These are phyloP conservation scores for Discoglossus pictus DNA, from an alignment of 2,797 vertebrate species.

Conservation along the genomic window DNA sequence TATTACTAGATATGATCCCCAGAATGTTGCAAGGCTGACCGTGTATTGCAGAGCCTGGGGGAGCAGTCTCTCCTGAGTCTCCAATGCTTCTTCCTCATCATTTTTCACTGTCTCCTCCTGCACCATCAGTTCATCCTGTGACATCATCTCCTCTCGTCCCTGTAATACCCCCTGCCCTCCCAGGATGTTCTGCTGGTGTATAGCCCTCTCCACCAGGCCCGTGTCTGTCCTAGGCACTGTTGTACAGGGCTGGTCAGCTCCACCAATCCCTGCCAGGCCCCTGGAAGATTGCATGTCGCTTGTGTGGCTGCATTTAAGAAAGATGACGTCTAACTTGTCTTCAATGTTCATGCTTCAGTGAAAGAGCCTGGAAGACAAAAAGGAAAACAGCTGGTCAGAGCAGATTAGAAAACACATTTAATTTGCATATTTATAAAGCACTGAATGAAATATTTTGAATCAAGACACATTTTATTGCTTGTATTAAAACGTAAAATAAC, in stretches of 20 bases:
- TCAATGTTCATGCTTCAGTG: conserved; percentile 94
- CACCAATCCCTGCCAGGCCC: conserved; percentile 77
- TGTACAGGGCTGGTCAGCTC: conserved; percentile 70
- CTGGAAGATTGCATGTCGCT: conserved; percentile 80
- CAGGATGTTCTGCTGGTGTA: conserved; percentile 88
- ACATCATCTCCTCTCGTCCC: conserved; percentile 86
- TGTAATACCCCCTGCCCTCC: conserved; percentile 81
- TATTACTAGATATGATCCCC: no score
- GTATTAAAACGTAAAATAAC: no score
- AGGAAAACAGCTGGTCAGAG: no score
- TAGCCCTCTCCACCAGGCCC: conserved; percentile 85
- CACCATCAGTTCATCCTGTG: conserved; percentile 96
- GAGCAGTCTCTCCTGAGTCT: conserved; percentile 85
- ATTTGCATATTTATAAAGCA: no score
- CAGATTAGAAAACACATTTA: no score
- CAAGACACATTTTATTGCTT: no score
- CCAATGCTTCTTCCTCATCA: conserved; percentile 78
- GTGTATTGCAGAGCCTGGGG: conserved; percentile 90
- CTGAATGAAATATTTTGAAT: no score
- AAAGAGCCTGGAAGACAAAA: conserved; percentile 71
- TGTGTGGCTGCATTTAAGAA: conserved; percentile 92
- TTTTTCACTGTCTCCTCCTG: conserved; percentile 94
- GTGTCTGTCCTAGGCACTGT: conserved; percentile 77
- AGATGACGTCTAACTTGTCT: conserved; percentile 94
- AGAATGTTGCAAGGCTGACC: conserved; percentile 76